phyloP scores from a whole-genome alignment of 2,888 invertebrate genomes.

The Caenorhabditis sp. region DNA sequence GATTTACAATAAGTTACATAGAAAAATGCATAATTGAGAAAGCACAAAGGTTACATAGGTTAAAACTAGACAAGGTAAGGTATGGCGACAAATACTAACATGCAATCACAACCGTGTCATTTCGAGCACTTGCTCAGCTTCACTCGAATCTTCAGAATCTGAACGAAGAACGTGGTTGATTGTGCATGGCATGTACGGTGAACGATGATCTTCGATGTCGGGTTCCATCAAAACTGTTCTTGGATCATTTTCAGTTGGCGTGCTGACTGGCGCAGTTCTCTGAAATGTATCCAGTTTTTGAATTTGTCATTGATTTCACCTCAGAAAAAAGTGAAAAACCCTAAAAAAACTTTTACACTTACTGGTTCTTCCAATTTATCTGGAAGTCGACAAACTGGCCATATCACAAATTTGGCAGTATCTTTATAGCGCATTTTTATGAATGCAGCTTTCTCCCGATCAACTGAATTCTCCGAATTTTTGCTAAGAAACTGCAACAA shows the following conservation, averaged over 20 bases:
- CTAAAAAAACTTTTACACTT: not conserved
- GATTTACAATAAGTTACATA: not conserved
- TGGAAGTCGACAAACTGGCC: conserved; percentile 49
- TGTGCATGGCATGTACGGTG: conserved; percentile 52
- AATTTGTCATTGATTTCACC: too few relatives aligned
- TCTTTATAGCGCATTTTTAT: conserved; percentile 58
- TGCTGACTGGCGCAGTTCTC: conserved; percentile 22
- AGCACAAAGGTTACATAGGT: too few relatives aligned
- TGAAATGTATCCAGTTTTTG: too few relatives aligned
- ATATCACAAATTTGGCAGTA: conserved; percentile 52
- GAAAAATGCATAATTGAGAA: not conserved
- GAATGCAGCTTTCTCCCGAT: conserved; percentile 40
- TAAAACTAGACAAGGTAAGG: too few relatives aligned
- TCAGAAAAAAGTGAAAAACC: too few relatives aligned
- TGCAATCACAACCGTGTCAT: conserved; percentile 50
- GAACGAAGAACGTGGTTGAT: conserved; percentile 55
- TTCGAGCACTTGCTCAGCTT: conserved; percentile 49
- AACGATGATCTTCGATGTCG: conserved; percentile 51
- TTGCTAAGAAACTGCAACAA: conserved; percentile 46
- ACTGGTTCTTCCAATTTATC: conserved; percentile 26
- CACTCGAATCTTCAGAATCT: conserved; percentile 57
- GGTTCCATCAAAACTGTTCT: conserved; percentile 43
- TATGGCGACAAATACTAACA: not conserved
- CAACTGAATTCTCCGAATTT: conserved; percentile 31
- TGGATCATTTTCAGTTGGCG: conserved; percentile 22